Evolutionary conservation across 1,140 invertebrate genomes (phyloP).

Genomic region (Formica selysi): DNA sequence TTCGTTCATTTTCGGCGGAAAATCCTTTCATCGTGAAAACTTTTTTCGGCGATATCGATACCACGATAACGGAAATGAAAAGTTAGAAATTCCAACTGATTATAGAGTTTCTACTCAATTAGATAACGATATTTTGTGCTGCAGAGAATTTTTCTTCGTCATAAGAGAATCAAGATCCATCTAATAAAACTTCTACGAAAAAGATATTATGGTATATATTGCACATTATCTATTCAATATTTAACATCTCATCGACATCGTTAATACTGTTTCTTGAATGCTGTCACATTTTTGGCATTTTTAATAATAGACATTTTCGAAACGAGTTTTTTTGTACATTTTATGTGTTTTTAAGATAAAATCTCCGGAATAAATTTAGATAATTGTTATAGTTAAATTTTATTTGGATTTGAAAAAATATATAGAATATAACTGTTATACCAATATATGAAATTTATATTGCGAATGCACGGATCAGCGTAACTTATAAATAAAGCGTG

Average conservation of each 20-base stretch:
- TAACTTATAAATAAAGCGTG: slow-evolving; percentile 1
- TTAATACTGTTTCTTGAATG: background rate
- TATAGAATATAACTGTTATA: background rate
- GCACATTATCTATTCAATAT: background rate
- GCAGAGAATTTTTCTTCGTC: background rate
- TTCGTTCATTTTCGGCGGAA: slow-evolving; percentile 9
- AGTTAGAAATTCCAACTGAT: background rate
- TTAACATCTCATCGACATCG: background rate
- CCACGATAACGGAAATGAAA: slow-evolving; percentile 24
- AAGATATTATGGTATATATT: background rate
- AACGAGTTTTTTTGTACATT: background rate
- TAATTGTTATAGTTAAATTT: background rate
- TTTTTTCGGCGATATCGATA: slow-evolving; percentile 35
- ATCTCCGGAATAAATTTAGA: background rate
- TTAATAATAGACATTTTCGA: background rate
- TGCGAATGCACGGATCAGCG: background rate
- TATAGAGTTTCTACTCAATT: slow-evolving; percentile 13
- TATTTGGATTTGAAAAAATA: background rate
- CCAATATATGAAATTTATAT: background rate
- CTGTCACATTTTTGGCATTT: background rate
- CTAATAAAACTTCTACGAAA: background rate
- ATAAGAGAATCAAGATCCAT: background rate
- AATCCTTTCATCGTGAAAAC: background rate
- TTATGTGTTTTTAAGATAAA: background rate
- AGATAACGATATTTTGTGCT: background rate